Base-by-base conservation (phyloP, 2,888 invertebrate genomes). In the Epinotia ramella region DNA sequence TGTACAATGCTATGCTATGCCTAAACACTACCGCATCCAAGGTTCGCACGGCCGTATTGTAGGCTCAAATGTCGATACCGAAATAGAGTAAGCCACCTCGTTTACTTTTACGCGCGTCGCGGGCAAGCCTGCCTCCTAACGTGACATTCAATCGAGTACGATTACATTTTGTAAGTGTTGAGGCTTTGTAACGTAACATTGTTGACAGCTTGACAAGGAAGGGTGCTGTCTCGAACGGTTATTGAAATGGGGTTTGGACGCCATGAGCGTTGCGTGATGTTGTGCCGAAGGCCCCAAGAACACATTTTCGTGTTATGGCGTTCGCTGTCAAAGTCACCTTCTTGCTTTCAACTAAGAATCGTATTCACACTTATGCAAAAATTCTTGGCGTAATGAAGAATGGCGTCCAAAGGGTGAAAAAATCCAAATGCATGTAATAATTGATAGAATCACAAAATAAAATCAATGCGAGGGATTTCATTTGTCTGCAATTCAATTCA, bases 61-160 rank as follows among this genome's bases (percentile, higher is more conserved):
- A 66, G 71, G 73, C 79, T 73, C 77, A 79, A 81, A 77, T 77
- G 79, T 77, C 80, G 81, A 80, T 82, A 80, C 79, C 77, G 78
- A 78, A 81, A 80, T 79, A 78, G 77, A 80, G 78, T 77, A 77
- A 80, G 78, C 77, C 78, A 67, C 76, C 75, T 80, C 80, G 81
- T 80, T 81, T 79, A 78, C 79, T 79, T 80, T 80, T 80, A 81
- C 77, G 78, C 76, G 65, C 70, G 20, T 7, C 46, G 65, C 73
- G 73, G 57, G 56, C 49, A 24, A 28, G 46, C 33, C 9, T 20
- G 56, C 59, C 18, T 7, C 65, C 24, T 53, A 33, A 20, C 33
- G 71, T 53, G 62, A 53, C 62, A 73, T 69, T 69, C 69, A 69
- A 69, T 69, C 60, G 24, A 59, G 59, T 69, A 69, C 60, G 60